Base-by-base conservation (phyloP, 2,797 vertebrate species). In the Arnoldichthys spilopterus region DNA sequence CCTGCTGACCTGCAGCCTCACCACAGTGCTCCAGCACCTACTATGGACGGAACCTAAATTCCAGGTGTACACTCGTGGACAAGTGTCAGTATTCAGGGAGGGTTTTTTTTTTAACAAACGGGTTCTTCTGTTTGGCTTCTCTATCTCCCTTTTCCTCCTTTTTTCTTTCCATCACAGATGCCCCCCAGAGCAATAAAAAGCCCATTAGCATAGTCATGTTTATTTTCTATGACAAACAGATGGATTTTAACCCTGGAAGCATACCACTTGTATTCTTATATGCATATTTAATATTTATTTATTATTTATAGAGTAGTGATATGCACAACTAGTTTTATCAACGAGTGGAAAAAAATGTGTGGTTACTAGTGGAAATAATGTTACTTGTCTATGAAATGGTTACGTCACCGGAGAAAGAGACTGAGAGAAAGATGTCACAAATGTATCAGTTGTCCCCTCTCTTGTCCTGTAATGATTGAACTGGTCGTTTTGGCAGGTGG, bases 1-100 rank as follows among this genome's bases (percentile, higher is more conserved):
- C 98, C 98, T 75, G 98, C 98, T 93, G 98, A 99, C 91, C 94
- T 99, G 89, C 97, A 99, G 93, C 97, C 97, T 89, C 98, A 96
- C 94, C 98, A 98, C 94, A 99, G 97, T 89, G 97, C 97, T 74
- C 97, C 96, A 79, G 98, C 97, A 53, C 97, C 97, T 87, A 96
- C 97, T 30, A 95, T 86, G 83, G 85, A 86, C 82, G 97, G 85
- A 96, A 97, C 93, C 96, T 92, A 95, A 88, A 95, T 93, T 94
- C 95, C 95, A 95, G 94, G 95, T 93, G 83, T 68, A 82, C 71
- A 62, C 37, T 24, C 88, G 88, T 87, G 85, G 84, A 71, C 56
- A 43, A 70, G 49, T 78, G 37, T 72, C 76, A 85, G 83, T 80
- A 83, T 86, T 86, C 85, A 86, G 85, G 85, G 83, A 82, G 74